Base-by-base conservation (phyloP, 2,888 invertebrate genomes). In the Melinaea menophilus region DNA sequence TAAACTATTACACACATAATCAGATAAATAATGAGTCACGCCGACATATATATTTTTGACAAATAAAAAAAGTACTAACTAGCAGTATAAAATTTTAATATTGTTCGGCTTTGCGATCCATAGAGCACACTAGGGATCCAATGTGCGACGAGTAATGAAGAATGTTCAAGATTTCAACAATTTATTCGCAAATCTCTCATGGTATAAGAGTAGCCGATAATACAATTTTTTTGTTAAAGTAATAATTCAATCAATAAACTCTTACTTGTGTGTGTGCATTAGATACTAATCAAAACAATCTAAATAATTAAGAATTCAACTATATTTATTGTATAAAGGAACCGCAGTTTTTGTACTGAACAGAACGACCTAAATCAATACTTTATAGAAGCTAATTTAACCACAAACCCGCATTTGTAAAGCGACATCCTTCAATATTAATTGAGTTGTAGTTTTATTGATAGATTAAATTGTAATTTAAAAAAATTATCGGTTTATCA, bases 101-200 rank as follows among this genome's bases (percentile, higher is more conserved):
- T 51, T 46, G n/a, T 46, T 46, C 7, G 12, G 46, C 11, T 46
- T 31, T 51, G 51, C 51, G 51, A 51, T 31, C 51, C 22, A 31
- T 9, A 31, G 22, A 7, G 51, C 51, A 51, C 51, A 31, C 51
- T 31, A 9, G 51, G 51, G 51, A 51, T 51, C 31, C 51, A 22
- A 51, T 51, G 51, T 51, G 31, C 51, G 51, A 51, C 31, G 31
- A 51, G 51, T 51, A 51, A 51, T 31, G 11, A 31, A 51, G 51
- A 51, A 51, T 51, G 51, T 51, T 31, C 31, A 31, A 11, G 51
- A 51, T 51, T 41, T 51, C 31, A 5, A n/a, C 51, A 11, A 51
- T 51, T 51, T 51, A 51, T 31, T 51, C 51, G 51, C 51, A 51
- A 51, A 41, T 31, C 31, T 11, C 31, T 9, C 31, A 22, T 22